Conservation (phyloP, 2,888 invertebrate genomes). For the Aricia artaxerxes region DNA sequence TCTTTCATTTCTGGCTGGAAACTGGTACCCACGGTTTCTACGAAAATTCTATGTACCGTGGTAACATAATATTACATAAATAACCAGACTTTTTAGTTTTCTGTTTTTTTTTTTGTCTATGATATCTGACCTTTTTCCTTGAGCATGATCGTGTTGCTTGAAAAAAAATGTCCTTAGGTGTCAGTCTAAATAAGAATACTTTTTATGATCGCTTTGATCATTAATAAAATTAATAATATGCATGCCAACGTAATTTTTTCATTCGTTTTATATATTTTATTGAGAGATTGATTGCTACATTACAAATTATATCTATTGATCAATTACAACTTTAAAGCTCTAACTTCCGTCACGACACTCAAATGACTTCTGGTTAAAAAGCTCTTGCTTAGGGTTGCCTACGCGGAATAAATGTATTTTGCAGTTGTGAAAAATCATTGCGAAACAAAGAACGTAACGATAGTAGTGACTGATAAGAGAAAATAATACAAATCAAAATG, state of each 20-base stretch:
- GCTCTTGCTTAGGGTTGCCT: neutral
- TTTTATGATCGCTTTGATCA: neutral
- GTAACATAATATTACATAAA: no score
- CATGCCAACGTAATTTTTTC: neutral
- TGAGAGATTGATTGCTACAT: neutral
- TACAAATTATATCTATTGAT: neutral
- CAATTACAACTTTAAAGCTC: neutral
- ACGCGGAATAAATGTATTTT: neutral
- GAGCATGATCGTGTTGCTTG: neutral
- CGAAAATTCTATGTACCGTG: no score
- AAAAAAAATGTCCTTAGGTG: neutral
- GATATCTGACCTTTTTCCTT: neutral
- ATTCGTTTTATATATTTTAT: neutral
- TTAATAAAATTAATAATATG: neutral
- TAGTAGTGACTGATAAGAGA: neutral
- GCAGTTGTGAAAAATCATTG: neutral
- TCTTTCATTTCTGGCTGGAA: no score
- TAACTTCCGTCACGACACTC: slow-evolving; percentile 12
- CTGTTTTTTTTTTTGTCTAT: no score
- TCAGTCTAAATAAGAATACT: neutral
- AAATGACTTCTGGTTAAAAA: neutral
- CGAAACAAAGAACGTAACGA: neutral
- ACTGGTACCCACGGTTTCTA: no score
- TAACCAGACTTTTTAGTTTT: no score
- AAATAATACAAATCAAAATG: slow-evolving; percentile 12